Base-by-base conservation (phyloP, 2,113 vertebrate species). In the Anarhynchus alexandrinus region DNA sequence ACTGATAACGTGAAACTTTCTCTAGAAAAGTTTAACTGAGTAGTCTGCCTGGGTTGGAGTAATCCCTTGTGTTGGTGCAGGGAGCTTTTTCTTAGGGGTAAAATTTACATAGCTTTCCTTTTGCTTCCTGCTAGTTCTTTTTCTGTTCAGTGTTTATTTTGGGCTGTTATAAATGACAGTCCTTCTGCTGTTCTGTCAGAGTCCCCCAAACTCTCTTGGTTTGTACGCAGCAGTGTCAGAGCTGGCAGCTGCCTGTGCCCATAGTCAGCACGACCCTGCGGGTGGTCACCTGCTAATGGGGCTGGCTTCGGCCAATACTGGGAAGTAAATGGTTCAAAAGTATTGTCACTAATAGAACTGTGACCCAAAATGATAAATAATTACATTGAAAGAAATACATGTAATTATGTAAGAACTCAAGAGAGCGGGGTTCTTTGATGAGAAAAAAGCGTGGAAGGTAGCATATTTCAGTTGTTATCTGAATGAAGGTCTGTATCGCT, bases 241-340 rank as follows among this genome's bases (percentile, higher is more conserved):
- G 36, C 2, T 23, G 70, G 61, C 51, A 54, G 69, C 55, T 84
- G 54, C 57, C 72, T 32, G 45, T 26, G 49, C 17, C 62, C 52
- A 34, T 11, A 3, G 42, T 66, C 40, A 61, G 54, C 52, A 6
- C 5, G 4, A 4, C 7, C 10, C 40, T 1, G 1, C 2, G 1
- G 27, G 47, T 51, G 22, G 20, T 69, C 74, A n/a, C 20, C 66
- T 79, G 49, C 15, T 43, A 38, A 26, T 0, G 3, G 42, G 52
- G 19, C 62, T 86, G 61, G 30, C 26, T 84, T 81, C 95, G 74
- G 34, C 78, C 6, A 1, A 2, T 59, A 52, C 38, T 67, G 29
- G 27, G 43, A 84, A 71, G n/a, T 45, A 40, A 54, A 64, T 11
- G 15, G 12, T 74, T 78, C 29, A 47, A 36, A 51, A 19, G 6